Evolutionary conservation across 64 coral and sea anemone genomes (phyloP).

Genomic region (Stichodactyla helianthus): DNA sequence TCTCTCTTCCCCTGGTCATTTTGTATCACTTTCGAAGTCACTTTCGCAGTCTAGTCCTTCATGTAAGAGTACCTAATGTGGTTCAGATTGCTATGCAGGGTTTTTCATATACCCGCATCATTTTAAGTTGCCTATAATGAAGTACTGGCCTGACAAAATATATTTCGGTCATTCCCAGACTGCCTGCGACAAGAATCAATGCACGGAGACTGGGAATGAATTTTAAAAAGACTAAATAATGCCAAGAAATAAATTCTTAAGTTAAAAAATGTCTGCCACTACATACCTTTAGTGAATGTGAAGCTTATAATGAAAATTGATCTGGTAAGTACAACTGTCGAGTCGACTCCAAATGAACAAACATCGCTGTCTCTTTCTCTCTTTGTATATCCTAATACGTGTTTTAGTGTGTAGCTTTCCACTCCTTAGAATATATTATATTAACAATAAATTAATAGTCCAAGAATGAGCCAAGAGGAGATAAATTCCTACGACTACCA

Average conservation of each 20-base stretch:
- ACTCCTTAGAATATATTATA: slow-evolving; percentile 2
- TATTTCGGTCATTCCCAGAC: not conserved
- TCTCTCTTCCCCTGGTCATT: not conserved
- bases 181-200: not conserved
- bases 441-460: slow-evolving; percentile 10
- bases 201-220: not conserved
- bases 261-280: not conserved
- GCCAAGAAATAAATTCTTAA: not conserved
- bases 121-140: not conserved
- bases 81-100: not conserved
- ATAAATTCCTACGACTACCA: not conserved
- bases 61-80: not conserved
- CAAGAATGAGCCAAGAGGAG: not conserved
- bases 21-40: not conserved
- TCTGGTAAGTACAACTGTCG: not conserved
- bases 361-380: not conserved
- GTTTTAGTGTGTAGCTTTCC: not conserved
- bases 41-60: not conserved
- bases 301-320: not conserved
- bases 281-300: not conserved
- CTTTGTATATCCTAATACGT: not conserved
- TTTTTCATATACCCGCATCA: not conserved
- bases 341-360: not conserved
- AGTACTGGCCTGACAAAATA: not conserved
- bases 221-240: not conserved